A percentile compares a stretch with the other conserved stretches of the same genome.
These are phyloP conservation scores for Umimayanthus chanpuru DNA, from an alignment of 92 coral and sea anemone species.

Conservation along the genomic window DNA sequence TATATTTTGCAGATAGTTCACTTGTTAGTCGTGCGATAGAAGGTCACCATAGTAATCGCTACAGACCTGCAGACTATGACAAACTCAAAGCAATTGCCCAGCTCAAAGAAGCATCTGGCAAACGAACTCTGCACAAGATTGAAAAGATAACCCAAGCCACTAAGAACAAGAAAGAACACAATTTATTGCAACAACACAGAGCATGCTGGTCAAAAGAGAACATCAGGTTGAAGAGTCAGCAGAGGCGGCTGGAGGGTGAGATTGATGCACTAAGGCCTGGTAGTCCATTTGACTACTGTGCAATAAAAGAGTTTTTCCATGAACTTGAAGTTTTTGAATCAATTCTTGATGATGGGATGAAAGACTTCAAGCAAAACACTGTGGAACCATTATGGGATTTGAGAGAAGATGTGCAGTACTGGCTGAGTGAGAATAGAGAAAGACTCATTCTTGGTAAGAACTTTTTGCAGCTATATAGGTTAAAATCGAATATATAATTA, in stretches of 20 bases:
- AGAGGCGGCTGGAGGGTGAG: constrained; percentile 71
- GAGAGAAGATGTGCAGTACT: constrained; percentile 91
- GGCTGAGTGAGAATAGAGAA: constrained; percentile 93
- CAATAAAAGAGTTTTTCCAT: constrained; percentile 78
- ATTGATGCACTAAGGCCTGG: constrained; percentile 80
- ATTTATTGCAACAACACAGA: constrained; percentile 86
- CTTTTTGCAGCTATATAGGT: neutral
- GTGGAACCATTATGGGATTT: constrained; percentile 93
- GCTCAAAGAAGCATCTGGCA: constrained; percentile 85
- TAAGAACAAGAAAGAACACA: constrained; percentile 84
- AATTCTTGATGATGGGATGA: constrained; percentile 74
- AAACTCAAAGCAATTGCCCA: constrained; percentile 95
- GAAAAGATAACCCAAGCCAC: constrained; percentile 82
- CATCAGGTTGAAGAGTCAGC: constrained; percentile 78
- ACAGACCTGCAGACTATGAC: constrained; percentile 84
- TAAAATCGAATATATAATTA: too few relatives aligned
- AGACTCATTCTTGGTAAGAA: constrained; percentile 74
- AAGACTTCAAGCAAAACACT: constrained; percentile 79
- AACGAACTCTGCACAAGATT: constrained; percentile 79
- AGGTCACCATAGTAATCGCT: constrained; percentile 80
- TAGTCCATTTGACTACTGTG: constrained; percentile 73
- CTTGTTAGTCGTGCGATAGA: constrained; percentile 83
- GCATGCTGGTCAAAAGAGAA: constrained; percentile 92
- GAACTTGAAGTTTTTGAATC: constrained; percentile 84
- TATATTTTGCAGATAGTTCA: constrained; percentile 69